phyloP scores from a whole-genome alignment of 2,113 vertebrate species.

The Halichoerus grypus region DNA sequence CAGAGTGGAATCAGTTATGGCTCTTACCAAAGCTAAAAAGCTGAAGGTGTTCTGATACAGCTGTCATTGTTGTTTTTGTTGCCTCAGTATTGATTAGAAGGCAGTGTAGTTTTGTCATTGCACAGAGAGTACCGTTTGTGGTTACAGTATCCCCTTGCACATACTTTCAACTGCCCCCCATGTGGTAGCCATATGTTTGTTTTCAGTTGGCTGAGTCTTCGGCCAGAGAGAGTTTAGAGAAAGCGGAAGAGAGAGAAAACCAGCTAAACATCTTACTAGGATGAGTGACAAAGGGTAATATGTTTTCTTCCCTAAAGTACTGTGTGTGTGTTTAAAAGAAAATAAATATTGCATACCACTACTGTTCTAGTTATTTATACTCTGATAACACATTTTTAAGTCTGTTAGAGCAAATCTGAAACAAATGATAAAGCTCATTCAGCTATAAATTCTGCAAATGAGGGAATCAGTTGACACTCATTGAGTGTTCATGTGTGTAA shows the following conservation, averaged over 20 bases:
- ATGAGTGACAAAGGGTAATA: neutral
- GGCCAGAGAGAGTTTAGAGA: constrained; percentile 46
- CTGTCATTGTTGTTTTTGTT: neutral
- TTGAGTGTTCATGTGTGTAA: neutral
- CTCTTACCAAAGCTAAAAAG: neutral
- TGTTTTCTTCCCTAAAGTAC: neutral
- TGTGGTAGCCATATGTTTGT: constrained; percentile 79
- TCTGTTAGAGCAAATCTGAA: constrained; percentile 3
- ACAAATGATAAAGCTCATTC: neutral
- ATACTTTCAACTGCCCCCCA: constrained; percentile 79
- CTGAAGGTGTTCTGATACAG: neutral
- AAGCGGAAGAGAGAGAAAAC: constrained; percentile 49
- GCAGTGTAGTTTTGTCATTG: constrained; percentile 54
- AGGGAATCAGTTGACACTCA: neutral
- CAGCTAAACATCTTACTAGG: neutral
- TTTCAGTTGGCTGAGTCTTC: neutral
- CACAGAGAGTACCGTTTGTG: neutral
- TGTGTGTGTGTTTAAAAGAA: neutral
- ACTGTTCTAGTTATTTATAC: constrained; percentile 21
- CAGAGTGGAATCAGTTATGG: neutral
- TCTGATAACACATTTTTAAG: constrained; percentile 7
- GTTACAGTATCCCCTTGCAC: constrained; percentile 72
- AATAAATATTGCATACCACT: neutral
- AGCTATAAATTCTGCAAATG: neutral
- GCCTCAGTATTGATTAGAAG: neutral